phyloP scores from a whole-genome alignment of 2,888 invertebrate genomes.

The Bruchidius siliquastri region DNA sequence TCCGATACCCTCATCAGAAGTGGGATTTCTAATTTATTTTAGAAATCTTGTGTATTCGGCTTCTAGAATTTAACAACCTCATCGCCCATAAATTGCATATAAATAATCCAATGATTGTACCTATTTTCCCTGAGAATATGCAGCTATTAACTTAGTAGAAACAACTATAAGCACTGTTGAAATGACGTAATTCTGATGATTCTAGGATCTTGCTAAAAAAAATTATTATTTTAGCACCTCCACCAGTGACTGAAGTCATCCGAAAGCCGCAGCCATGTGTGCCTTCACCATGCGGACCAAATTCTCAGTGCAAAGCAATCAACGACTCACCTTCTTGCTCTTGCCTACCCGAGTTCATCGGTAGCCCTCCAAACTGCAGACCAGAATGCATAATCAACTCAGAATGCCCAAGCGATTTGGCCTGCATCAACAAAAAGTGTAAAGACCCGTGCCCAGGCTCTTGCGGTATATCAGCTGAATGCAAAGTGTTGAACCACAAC shows the following conservation, averaged over 20 bases:
- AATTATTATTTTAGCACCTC: constrained; percentile 23
- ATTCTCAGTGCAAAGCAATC: constrained; percentile 67
- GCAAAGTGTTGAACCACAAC: constrained; percentile 52
- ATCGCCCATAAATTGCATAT: too few relatives aligned
- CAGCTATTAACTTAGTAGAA: too few relatives aligned
- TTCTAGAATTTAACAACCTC: too few relatives aligned
- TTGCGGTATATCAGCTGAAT: constrained; percentile 55
- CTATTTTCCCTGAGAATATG: too few relatives aligned
- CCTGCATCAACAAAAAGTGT: constrained; percentile 70
- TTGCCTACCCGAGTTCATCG: constrained; percentile 45
- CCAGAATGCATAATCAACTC: constrained; percentile 72
- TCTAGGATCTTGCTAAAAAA: neutral
- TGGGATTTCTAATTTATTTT: too few relatives aligned
- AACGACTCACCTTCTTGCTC: constrained; percentile 51
- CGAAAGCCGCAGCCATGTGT: constrained; percentile 56
- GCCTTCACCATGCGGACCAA: constrained; percentile 78
- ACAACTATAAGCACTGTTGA: too few relatives aligned
- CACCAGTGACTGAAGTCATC: constrained; percentile 15
- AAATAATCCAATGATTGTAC: too few relatives aligned
- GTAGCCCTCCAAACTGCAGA: constrained; percentile 62
- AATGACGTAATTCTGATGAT: too few relatives aligned
- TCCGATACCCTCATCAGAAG: too few relatives aligned
- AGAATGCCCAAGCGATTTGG: constrained; percentile 64
- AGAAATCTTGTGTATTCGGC: too few relatives aligned
- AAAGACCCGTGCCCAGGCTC: constrained; percentile 62